phyloP scores from a whole-genome alignment of 2,888 invertebrate genomes.

The Drosophila cracens region DNA sequence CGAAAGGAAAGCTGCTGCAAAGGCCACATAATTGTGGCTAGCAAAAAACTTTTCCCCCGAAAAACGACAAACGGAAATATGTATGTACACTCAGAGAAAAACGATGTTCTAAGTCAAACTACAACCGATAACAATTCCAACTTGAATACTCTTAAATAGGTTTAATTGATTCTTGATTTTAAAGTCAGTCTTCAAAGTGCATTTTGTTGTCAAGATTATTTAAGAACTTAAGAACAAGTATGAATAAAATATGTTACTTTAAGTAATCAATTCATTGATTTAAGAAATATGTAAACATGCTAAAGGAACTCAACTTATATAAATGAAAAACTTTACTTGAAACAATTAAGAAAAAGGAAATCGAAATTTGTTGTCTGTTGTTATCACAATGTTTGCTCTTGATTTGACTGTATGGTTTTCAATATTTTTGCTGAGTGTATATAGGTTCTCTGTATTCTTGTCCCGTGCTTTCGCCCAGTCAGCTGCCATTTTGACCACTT shows the following conservation, averaged over 20 bases:
- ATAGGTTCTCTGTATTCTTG: conserved; percentile 59
- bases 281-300: background rate
- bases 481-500: conserved; percentile 37
- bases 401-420: background rate
- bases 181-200: background rate
- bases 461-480: conserved; percentile 60
- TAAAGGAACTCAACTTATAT: too few relatives aligned
- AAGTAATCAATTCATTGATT: background rate
- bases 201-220: background rate
- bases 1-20: conserved; percentile 70
- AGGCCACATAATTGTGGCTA: conserved; percentile 68
- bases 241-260: background rate
- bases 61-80: conserved; percentile 51
- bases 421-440: background rate
- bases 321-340: too few relatives aligned
- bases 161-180: background rate
- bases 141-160: background rate
- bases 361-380: background rate
- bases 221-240: background rate
- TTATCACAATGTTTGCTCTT: background rate
- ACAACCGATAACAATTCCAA: background rate
- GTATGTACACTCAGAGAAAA: conserved; percentile 2
- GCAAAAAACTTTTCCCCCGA: conserved; percentile 47
- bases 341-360: too few relatives aligned
- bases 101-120: background rate